Percentiles rank a stretch among this genome's conserved stretches.
Evolutionary conservation across 2,888 invertebrate genomes (phyloP).

Genomic region (Leptopilina drosophilae): DNA sequence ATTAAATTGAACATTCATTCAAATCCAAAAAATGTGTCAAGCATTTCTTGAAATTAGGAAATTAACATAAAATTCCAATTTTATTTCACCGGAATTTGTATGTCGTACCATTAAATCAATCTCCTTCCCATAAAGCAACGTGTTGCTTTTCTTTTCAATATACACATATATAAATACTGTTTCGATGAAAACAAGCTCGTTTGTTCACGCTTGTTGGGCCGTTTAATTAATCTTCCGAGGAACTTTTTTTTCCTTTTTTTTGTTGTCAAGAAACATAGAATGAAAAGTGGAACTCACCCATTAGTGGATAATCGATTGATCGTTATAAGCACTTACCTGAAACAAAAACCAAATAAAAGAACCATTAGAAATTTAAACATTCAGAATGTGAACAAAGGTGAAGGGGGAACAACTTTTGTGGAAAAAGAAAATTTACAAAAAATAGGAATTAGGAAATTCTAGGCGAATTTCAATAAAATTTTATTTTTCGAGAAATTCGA

Average conservation of each 20-base stretch:
- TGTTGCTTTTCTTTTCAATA: constrained; percentile 23
- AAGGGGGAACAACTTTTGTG: no score
- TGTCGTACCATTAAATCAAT: not conserved
- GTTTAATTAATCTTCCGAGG: constrained; percentile 36
- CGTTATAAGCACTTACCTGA: constrained; percentile 31
- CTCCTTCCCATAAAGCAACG: not conserved
- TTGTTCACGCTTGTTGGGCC: constrained; percentile 11
- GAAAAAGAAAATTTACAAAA: no score
- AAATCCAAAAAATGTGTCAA: not conserved
- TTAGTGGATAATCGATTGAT: constrained; percentile 21
- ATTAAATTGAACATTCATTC: no score
- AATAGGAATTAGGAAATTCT: no score
- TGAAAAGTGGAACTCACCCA: constrained; percentile 31
- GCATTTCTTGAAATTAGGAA: not conserved
- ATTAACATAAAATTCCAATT: not conserved
- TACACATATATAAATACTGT: not conserved
- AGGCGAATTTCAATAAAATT: no score
- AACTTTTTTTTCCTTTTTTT: constrained; percentile 10
- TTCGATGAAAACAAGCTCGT: constrained; percentile 22
- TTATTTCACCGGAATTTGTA: constrained; percentile 6
- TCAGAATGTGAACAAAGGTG: no score
- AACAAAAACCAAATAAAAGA: not conserved
- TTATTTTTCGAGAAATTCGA: no score
- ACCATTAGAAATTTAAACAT: not conserved
- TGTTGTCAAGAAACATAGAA: constrained; percentile 9